phyloP scores from a whole-genome alignment of 2,797 vertebrate genomes.

The Merluccius polli region DNA sequence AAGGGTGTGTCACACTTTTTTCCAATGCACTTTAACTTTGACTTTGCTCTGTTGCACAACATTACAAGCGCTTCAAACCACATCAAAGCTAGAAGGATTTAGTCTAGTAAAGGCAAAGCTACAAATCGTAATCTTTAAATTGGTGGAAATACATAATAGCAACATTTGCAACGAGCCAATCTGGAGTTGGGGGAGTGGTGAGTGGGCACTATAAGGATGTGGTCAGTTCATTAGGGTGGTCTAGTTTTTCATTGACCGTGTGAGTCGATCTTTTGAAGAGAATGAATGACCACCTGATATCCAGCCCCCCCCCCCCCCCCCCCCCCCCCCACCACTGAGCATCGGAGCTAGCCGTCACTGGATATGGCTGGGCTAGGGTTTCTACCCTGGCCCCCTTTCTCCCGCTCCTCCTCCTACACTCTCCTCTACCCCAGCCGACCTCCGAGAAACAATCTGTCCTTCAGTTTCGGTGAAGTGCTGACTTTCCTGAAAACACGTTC shows the following conservation, averaged over 20 bases:
- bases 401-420: neutral
- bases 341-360: conserved; percentile 43
- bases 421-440: conserved; percentile 11
- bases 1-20: conserved; percentile 30
- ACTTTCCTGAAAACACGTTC: neutral
- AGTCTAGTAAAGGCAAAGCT: neutral
- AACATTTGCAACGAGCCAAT: neutral
- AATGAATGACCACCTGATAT: conserved; percentile 53
- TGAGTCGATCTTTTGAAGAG: neutral
- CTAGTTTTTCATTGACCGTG: conserved; percentile 11
- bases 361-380: conserved; percentile 56
- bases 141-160: neutral
- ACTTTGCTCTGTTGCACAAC: neutral
- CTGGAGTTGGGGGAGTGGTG: neutral
- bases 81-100: neutral
- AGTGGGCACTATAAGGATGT: neutral
- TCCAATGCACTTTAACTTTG: neutral
- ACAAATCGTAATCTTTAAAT: neutral
- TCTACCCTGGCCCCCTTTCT: conserved; percentile 38
- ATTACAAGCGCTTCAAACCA: neutral
- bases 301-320: neutral
- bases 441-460: conserved; percentile 19
- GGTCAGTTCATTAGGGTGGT: neutral
- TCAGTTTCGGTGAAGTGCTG: neutral
- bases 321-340: conserved; percentile 30